Evolutionary conservation across 2,113 vertebrate genomes (phyloP).

Genomic region (Taurulus bubalis): DNA sequence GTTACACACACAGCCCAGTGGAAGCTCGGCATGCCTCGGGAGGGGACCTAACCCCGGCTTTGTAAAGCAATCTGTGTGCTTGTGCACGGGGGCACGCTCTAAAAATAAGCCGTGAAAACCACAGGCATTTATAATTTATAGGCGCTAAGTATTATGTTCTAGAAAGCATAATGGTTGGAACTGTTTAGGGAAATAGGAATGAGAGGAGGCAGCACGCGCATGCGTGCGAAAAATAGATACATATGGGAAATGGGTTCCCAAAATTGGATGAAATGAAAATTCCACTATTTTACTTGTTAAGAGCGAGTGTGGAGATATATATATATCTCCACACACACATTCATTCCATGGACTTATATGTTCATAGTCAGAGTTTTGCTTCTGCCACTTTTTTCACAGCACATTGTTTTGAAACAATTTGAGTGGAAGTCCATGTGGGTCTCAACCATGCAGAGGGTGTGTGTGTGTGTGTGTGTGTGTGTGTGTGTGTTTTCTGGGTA

Average conservation of each 20-base stretch:
- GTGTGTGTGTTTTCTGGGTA: not conserved
- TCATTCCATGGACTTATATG: not conserved
- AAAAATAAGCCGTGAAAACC: conserved; percentile 70
- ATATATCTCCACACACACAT: too few relatives aligned
- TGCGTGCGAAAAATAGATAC: not conserved
- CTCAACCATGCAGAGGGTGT: too few relatives aligned
- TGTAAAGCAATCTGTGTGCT: conserved; percentile 37
- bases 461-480: not conserved
- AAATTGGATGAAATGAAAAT: not conserved
- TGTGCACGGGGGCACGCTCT: conserved; percentile 13
- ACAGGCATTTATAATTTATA: conserved; percentile 73
- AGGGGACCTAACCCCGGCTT: conserved; percentile 17
- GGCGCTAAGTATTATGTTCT: conserved; percentile 70
- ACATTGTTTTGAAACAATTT: too few relatives aligned
- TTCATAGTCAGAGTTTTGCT: not conserved
- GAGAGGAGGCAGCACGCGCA: conserved; percentile 9
- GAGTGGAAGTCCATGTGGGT: too few relatives aligned
- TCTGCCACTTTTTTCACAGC: too few relatives aligned
- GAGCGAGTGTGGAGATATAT: not conserved
- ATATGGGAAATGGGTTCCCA: not conserved
- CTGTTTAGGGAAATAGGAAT: conserved; percentile 26
- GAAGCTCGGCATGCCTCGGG: conserved; percentile 24
- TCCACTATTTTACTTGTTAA: not conserved
- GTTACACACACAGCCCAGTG: not conserved
- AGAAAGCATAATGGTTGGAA: conserved; percentile 49